These are phyloP conservation scores for Glossosoma conforme DNA, from an alignment of 1,140 invertebrate species.

Conservation along the genomic window DNA sequence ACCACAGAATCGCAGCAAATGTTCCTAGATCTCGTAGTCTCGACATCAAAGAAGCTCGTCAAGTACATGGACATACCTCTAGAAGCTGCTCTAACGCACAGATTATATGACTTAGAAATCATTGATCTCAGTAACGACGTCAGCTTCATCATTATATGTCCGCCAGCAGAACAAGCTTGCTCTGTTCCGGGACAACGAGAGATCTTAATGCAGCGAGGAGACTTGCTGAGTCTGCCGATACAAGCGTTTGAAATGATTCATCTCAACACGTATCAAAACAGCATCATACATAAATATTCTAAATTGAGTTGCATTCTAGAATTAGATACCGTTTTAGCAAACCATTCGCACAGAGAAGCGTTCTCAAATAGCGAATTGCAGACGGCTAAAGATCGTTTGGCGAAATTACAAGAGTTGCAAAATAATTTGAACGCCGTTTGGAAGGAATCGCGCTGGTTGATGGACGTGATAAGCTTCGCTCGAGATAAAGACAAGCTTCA, in stretches of 20 bases:
- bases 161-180: conserved; percentile 84
- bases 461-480: conserved; percentile 90
- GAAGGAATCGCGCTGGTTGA: conserved; percentile 91
- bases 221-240: conserved; percentile 80
- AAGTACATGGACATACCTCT: conserved; percentile 71
- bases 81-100: conserved; percentile 63
- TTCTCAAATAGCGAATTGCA: conserved; percentile 85
- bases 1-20: conserved; percentile 70
- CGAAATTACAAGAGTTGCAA: conserved; percentile 77
- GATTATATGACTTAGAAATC: conserved; percentile 87
- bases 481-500: conserved; percentile 65
- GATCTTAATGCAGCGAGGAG: conserved; percentile 70
- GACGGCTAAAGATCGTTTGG: conserved; percentile 76
- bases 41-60: conserved; percentile 67
- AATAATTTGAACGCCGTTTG: conserved; percentile 77
- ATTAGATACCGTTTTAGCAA: conserved; percentile 84
- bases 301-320: conserved; percentile 88
- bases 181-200: conserved; percentile 84
- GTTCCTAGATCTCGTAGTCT: conserved; percentile 70
- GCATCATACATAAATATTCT: conserved; percentile 83
- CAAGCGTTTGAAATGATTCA: conserved; percentile 89
- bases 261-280: conserved; percentile 82
- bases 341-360: conserved; percentile 87
- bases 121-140: conserved; percentile 85
- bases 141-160: conserved; percentile 84